Base-by-base conservation (phyloP, 2,797 vertebrate species). In the Anableps anableps region DNA sequence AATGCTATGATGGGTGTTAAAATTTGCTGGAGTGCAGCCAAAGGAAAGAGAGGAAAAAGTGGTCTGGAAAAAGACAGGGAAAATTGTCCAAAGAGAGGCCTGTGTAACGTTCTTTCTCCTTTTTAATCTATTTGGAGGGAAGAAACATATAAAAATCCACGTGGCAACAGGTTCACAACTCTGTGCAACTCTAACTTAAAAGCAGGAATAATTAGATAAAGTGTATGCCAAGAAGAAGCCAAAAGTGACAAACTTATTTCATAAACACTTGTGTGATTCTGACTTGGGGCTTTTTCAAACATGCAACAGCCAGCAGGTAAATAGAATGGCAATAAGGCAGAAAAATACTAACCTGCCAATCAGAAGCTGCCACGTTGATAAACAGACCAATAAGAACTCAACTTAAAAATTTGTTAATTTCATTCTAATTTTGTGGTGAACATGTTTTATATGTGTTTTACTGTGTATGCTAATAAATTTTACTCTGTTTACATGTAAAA, bases 1-100 rank as follows among this genome's bases (percentile, higher is more conserved):
- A 81, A 78, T 76, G 66, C 80, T 82, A 78, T 84, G 88, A 93
- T 80, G 85, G 83, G 84, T 87, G 89, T 88, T 90, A 86, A 88
- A 89, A 89, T 87, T 90, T 45, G 70, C 85, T 91, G 91, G 93
- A 90, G 58, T 62, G 75, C 80, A 9, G 92, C 93, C 93, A 94
- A 91, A 86, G 34, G 10, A 43, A 23, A 34, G 72, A 77, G 75
- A 79, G 36, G 4, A 77, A 76, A 88, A 84, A 77, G 76, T 87
- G 38, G 8, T 47, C 36, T 60, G 55, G 62, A 71, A 36, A 75
- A 41, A 82, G 74, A 83, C 53, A 88, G 29, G 77, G 50, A 83
- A 87, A 88, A 83, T 79, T 79, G 62, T 80, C 50, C 36, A 62
- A 78, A 55, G 47, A 79, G 47, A 70, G 70, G 75, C 34, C 72